Evolutionary conservation across 2,888 invertebrate genomes (phyloP), one percentile per base, ranked within the genome.

Genomic region (Scaptomyza tumidula): DNA sequence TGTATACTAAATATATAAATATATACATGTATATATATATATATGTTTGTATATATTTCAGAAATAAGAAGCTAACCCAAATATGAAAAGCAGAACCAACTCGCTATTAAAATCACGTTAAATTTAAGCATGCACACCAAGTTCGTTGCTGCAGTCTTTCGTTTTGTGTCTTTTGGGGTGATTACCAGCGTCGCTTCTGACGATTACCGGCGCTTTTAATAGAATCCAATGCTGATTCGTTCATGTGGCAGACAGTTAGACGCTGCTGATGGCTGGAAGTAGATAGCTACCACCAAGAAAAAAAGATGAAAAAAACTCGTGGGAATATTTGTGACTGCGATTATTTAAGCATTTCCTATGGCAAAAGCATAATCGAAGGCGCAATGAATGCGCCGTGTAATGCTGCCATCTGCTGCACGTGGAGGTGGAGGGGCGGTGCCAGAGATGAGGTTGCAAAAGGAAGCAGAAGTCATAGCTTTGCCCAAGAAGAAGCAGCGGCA

Each of bases 301-400:
- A 55, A 67, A 68, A 57, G 46, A 39, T 48, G 27, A 31, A 48
- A 48, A 57, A 60, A 63, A 72, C 67, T 86, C 83, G 85, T 85
- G 85, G 85, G 85, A 85, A 85, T 78, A 75, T 85, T 87, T 75
- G 83, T 58, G 67, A 61, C 78, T 71, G 65, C 81, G 81, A 86
- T 83, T 86, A 78, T 83, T 84, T 84, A 75, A 75, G 86, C 86
- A 80, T 80, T 86, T 83, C 78, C 77, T 83, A 74, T 83, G 68
- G 70, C 70, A 65, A 79, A 85, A 79, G 68, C 74, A 86, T 83
- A 80, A 86, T 86, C 81, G 80, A 73, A 67, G 67, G 80, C 83
- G 77, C 82, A 80, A 69, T 82, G 86, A 80, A 83, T 82, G 73
- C 70, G 77, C 76, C 73, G 65, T 77, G 80, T 79, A 83, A 75